These are phyloP conservation scores for Apamea crenata DNA, from an alignment of 2,888 invertebrate genomes.

Conservation along the genomic window DNA sequence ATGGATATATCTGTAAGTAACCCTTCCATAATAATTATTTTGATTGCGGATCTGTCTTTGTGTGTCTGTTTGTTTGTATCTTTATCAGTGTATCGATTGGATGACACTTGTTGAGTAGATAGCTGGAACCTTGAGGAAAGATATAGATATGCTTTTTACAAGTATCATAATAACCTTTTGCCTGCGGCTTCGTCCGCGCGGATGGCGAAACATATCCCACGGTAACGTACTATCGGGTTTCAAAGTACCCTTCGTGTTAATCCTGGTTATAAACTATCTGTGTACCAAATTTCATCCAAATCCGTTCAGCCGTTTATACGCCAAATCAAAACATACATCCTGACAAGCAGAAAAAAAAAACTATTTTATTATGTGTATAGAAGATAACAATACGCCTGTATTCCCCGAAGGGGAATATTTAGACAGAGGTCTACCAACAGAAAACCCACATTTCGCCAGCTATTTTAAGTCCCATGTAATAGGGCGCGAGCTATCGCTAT, in stretches of 20 bases:
- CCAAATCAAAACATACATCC: no score
- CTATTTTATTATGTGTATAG: no score
- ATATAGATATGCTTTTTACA: not conserved
- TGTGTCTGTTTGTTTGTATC: not conserved
- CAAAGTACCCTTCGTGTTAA: not conserved
- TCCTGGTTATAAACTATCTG: not conserved
- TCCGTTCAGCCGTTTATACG: not conserved
- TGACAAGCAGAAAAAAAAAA: no score
- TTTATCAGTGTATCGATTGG: not conserved
- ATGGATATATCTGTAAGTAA: slow-evolving; percentile 15
- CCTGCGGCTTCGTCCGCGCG: not conserved
- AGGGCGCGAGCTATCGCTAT: not conserved
- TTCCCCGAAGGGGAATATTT: no score
- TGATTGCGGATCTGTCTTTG: not conserved
- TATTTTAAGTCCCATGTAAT: not conserved
- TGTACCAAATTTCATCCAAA: no score
- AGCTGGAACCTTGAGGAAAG: not conserved
- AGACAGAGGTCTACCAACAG: not conserved
- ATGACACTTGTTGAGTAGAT: not conserved
- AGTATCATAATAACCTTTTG: not conserved
- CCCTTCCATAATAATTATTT: not conserved
- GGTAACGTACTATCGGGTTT: no score
- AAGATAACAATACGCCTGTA: not conserved
- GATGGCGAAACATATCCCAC: no score
- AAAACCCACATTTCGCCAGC: not conserved